Percentiles rank a stretch among this genome's conserved stretches.
Evolutionary conservation across 2,113 vertebrate species (phyloP).

Genomic region (Speoplatyrhinus poulsoni): DNA sequence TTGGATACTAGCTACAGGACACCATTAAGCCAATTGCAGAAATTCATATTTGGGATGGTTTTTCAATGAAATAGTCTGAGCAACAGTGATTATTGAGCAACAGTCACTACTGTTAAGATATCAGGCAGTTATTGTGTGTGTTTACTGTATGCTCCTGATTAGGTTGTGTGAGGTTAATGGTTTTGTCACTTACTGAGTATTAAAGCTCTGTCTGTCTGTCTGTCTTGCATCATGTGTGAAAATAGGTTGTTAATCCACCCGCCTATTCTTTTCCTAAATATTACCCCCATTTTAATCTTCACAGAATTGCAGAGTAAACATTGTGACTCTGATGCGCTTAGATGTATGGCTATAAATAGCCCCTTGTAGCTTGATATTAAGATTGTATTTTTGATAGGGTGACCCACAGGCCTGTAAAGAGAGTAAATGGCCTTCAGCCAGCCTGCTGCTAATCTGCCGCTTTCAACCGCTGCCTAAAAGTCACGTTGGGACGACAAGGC

Average conservation of each 20-base stretch:
- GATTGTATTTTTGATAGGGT: conserved; percentile 53
- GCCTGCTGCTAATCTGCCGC: conserved; percentile 61
- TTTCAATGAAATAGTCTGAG: no score
- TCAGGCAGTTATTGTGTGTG: conserved; percentile 29
- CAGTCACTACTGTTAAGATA: no score
- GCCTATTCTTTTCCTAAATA: not conserved
- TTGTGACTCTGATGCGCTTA: conserved; percentile 18
- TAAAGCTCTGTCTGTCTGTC: not conserved
- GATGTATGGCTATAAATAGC: conserved; percentile 50
- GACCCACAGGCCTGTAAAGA: conserved; percentile 50
- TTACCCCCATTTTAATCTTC: conserved; percentile 21
- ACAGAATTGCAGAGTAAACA: conserved; percentile 1
- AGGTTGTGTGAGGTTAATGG: not conserved
- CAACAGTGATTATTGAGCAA: not conserved
- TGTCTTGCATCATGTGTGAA: not conserved
- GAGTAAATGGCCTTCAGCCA: conserved; percentile 60
- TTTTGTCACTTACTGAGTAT: not conserved
- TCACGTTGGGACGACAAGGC: conserved; percentile 55
- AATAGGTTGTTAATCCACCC: not conserved
- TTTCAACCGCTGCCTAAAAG: conserved; percentile 62
- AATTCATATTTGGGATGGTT: no score
- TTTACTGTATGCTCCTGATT: not conserved
- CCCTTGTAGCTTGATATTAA: conserved; percentile 38
- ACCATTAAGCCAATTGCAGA: not conserved
- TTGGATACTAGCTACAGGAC: conserved; percentile 1